These are phyloP conservation scores for Parotia lawesii DNA, from an alignment of 2,113 vertebrate species.

Conservation along the genomic window DNA sequence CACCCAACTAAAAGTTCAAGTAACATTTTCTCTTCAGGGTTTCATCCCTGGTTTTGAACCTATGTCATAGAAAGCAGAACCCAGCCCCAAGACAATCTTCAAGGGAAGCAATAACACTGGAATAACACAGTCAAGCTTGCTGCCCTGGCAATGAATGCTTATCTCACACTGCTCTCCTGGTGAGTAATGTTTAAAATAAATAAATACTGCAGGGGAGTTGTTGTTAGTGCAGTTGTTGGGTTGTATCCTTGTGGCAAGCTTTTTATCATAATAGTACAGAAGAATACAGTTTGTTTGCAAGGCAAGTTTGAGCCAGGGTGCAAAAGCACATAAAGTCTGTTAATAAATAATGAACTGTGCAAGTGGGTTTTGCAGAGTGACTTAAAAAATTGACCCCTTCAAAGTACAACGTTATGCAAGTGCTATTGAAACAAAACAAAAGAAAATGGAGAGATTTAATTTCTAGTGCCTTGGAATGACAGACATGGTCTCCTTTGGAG, in stretches of 20 bases:
- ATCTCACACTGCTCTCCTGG: not conserved
- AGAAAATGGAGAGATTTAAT: not conserved
- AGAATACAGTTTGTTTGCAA: constrained; percentile 10
- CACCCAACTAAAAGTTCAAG: not conserved
- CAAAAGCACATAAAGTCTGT: not conserved
- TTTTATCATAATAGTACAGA: constrained; percentile 1
- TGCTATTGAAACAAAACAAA: not conserved
- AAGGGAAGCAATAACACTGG: not conserved
- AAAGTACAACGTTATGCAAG: not conserved
- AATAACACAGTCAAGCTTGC: not conserved
- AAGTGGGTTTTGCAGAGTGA: not conserved
- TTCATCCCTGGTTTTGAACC: not conserved
- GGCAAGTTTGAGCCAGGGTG: not conserved
- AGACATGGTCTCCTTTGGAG: not conserved
- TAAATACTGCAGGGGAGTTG: not conserved
- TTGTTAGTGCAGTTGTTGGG: constrained; percentile 24
- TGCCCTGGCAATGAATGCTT: not conserved
- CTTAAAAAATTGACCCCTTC: not conserved
- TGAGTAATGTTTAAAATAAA: constrained; percentile 54
- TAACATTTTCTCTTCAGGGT: not conserved
- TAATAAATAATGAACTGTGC: not conserved
- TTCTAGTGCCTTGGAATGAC: not conserved
- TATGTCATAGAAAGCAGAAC: not conserved
- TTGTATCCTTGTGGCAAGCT: constrained; percentile 16
- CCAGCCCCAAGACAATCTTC: not conserved